Evolutionary conservation across 2,888 invertebrate species (phyloP), one percentile per base, ranked within the genome.

Genomic region (Sceliomorpha sp.): DNA sequence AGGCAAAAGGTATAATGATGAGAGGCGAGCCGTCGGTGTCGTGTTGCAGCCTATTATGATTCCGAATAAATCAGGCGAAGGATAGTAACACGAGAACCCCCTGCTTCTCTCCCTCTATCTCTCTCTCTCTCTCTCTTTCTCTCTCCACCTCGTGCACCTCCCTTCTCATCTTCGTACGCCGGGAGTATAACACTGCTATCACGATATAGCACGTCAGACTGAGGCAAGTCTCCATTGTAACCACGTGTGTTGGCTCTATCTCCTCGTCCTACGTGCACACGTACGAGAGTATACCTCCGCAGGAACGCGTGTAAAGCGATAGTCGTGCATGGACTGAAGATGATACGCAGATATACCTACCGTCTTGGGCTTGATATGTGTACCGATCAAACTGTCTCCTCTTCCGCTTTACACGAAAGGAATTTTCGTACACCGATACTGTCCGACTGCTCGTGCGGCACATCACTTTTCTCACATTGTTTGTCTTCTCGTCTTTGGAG

Each of bases 21-120:
- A 76, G 79, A 76, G 74, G 76, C 75, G 75, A 81, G 77, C 77
- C 77, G 75, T 74, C 58, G 79, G 80, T 81, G 78, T 82, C 80
- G 79, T 76, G 73, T 82, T 82, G 79, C 82, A 80, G 79, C 81
- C 81, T 82, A 81, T 81, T 80, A 80, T 83, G 81, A 81, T 81
- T 82, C 77, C 79, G 81, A 81, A 81, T 82, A 82, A 82, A 83
- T 83, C 83, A 82, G 82, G 80, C 81, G 80, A 77, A 80, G 81
- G 77, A 83, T 79, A 76, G 83, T 81, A 82, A 83, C 75, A 75
- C 78, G 81, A 83, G 79, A 81, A 58, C 70, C 72, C 66, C 60
- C 74, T 74, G 75, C 77, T 75, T n/a, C n/a, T n/a, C n/a, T n/a
- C n/a, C n/a, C n/a, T n/a, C n/a, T n/a, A n/a, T n/a, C n/a, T n/a